Percentiles rank a stretch among this genome's conserved stretches.
phyloP scores from a whole-genome alignment of 2,113 vertebrate genomes.

The Cariama cristata region DNA sequence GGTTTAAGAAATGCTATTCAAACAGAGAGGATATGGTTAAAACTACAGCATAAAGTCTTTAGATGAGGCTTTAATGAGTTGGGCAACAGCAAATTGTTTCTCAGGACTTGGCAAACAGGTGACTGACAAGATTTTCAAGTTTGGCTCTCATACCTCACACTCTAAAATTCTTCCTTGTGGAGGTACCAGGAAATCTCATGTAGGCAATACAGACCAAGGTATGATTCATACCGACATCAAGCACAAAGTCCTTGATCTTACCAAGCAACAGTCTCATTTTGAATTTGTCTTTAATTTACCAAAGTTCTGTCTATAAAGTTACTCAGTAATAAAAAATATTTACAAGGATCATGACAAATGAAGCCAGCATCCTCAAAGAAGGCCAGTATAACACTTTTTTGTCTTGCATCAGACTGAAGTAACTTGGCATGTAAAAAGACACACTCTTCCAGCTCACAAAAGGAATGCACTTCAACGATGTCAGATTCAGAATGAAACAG shows the following conservation, averaged over 20 bases:
- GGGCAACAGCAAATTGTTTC: not conserved
- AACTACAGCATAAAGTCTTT: not conserved
- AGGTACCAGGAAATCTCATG: not conserved
- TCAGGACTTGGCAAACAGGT: conserved; percentile 30
- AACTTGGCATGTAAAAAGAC: not conserved
- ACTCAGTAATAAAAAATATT: not conserved
- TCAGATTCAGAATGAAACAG: not conserved
- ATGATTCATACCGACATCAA: not conserved
- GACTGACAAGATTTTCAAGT: conserved; percentile 13
- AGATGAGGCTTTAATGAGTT: not conserved
- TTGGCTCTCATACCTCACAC: not conserved
- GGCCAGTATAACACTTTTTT: not conserved
- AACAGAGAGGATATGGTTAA: not conserved
- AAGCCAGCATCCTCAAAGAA: not conserved
- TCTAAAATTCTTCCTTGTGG: not conserved
- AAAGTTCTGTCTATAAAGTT: not conserved
- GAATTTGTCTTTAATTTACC: not conserved
- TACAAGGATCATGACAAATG: not conserved
- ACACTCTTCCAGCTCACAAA: not conserved
- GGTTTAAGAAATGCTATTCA: not conserved
- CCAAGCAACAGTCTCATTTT: not conserved
- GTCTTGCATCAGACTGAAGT: not conserved
- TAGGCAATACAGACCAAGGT: not conserved
- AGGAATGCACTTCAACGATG: not conserved
- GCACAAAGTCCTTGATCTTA: not conserved